These are phyloP conservation scores for Sclerurus mexicanus DNA, from an alignment of 2,113 vertebrate genomes.

Conservation along the genomic window DNA sequence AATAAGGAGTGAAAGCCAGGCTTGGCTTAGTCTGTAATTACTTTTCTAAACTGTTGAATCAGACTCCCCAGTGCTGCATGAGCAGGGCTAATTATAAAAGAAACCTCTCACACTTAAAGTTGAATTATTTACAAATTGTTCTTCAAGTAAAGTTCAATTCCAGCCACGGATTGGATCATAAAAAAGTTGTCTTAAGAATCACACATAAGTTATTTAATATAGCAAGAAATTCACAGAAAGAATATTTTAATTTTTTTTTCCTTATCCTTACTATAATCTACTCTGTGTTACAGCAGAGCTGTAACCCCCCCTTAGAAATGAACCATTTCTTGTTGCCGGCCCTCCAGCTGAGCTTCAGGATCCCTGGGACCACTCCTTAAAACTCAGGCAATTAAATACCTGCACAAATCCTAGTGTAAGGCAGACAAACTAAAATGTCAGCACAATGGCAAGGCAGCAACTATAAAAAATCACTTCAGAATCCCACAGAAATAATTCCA, in stretches of 20 bases:
- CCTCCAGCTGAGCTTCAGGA: not conserved
- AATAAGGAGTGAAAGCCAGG: conserved; percentile 10
- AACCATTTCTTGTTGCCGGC: not conserved
- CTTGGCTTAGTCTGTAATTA: conserved; percentile 46
- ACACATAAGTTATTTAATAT: not conserved
- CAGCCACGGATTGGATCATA: not conserved
- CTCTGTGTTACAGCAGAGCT: not conserved
- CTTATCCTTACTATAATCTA: not conserved
- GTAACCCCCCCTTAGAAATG: not conserved
- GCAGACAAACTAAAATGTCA: not conserved
- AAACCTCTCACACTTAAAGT: not conserved
- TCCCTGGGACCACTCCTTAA: not conserved
- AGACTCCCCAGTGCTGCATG: conserved; percentile 6
- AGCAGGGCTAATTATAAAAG: not conserved
- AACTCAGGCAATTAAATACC: not conserved
- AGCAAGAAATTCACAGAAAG: not conserved
- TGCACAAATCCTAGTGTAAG: not conserved
- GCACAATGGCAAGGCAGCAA: not conserved
- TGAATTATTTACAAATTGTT: not conserved
- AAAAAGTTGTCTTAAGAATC: not conserved
- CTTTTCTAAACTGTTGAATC: conserved; percentile 39
- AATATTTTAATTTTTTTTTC: not conserved
- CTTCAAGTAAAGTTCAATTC: not conserved
- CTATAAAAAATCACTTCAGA: not conserved
- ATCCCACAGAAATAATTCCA: not conserved